Conservation (phyloP, 2,888 invertebrate genomes). For the Agrotis exclamationis region DNA sequence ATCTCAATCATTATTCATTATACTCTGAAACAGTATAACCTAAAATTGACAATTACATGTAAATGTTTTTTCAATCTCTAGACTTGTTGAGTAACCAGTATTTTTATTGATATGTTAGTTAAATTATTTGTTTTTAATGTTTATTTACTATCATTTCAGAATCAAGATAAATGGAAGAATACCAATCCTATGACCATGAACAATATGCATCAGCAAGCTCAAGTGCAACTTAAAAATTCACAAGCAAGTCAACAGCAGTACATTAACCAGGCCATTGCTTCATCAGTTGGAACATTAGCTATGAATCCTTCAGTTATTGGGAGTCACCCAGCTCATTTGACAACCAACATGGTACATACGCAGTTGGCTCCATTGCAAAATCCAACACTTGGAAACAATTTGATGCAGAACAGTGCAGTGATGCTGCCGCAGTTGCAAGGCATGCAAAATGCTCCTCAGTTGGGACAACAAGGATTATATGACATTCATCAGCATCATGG, state of each 20-base stretch:
- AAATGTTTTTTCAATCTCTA: conserved; percentile 26
- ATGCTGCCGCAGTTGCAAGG: conserved; percentile 89
- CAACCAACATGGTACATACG: conserved; percentile 90
- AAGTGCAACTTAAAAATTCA: conserved; percentile 86
- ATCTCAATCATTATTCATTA: conserved; percentile 8
- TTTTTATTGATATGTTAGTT: conserved; percentile 1
- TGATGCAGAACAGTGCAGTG: conserved; percentile 88
- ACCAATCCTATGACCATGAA: conserved; percentile 91
- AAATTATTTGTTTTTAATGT: conserved; percentile 22
- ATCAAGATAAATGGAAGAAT: conserved; percentile 97
- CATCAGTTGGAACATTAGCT: conserved; percentile 87
- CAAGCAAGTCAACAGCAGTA: conserved; percentile 90
- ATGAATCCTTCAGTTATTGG: conserved; percentile 88
- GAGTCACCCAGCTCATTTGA: conserved; percentile 86
- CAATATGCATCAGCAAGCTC: conserved; percentile 91
- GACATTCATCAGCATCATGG: conserved; percentile 88
- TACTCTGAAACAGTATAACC: conserved; percentile 48
- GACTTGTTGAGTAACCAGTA: conserved; percentile 5
- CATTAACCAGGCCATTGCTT: conserved; percentile 87
- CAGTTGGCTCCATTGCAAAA: conserved; percentile 90
- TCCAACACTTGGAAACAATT: conserved; percentile 85
- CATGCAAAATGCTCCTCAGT: conserved; percentile 88
- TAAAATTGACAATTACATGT: conserved; percentile 47
- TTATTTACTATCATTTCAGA: conserved; percentile 89
- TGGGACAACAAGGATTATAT: conserved; percentile 89